Evolutionary conservation across 2,797 vertebrate genomes (phyloP).

Genomic region (Cyclura pinguis): DNA sequence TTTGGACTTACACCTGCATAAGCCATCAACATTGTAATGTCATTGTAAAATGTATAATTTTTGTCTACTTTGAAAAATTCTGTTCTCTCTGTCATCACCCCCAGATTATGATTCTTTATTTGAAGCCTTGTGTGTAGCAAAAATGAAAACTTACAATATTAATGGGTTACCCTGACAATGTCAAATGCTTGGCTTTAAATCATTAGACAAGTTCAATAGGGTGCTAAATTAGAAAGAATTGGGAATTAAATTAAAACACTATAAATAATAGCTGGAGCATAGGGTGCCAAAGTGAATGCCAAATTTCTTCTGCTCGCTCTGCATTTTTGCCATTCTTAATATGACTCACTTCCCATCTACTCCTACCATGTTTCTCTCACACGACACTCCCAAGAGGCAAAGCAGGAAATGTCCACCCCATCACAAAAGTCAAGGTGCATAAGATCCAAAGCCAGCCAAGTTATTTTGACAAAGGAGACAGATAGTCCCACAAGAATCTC

Average conservation of each 20-base stretch:
- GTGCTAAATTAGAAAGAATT: constrained; percentile 27
- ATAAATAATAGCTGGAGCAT: background rate
- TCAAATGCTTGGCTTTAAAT: constrained; percentile 2
- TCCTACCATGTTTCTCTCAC: background rate
- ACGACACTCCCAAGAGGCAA: background rate
- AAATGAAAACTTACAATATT: background rate
- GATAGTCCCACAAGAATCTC: background rate
- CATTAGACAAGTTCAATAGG: constrained; percentile 21
- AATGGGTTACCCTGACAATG: background rate
- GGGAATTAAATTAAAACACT: background rate
- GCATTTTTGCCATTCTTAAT: background rate
- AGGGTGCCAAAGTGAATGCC: background rate
- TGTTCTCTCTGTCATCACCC: background rate
- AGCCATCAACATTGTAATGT: too few species aligned
- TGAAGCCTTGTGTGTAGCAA: background rate
- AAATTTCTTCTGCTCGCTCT: background rate
- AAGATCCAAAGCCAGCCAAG: background rate
- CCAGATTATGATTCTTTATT: constrained; percentile 2
- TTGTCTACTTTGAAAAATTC: background rate
- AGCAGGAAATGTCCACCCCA: background rate
- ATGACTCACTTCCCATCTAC: background rate
- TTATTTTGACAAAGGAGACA: background rate
- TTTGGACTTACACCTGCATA: too few species aligned
- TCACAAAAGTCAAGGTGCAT: background rate
- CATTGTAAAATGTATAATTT: background rate